These are phyloP conservation scores for Ips nitidus DNA, from an alignment of 1,140 invertebrate genomes.

Conservation along the genomic window DNA sequence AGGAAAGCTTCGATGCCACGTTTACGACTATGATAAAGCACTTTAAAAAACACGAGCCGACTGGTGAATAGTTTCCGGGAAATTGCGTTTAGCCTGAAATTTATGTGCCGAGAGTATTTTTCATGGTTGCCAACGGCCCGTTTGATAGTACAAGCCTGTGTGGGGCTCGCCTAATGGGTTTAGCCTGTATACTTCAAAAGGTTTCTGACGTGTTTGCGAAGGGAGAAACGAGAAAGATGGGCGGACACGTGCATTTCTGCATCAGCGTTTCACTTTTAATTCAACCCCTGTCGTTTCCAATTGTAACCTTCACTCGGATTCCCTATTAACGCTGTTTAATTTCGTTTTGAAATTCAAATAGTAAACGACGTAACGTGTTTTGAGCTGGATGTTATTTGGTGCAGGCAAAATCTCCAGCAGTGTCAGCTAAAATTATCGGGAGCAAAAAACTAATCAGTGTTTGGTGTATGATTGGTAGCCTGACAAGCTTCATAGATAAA, in stretches of 20 bases:
- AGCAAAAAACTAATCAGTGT: background rate
- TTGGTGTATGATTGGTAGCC: background rate
- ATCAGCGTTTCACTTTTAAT: too few species aligned
- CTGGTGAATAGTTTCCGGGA: slow-evolving; percentile 41
- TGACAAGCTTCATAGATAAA: background rate
- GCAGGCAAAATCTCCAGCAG: background rate
- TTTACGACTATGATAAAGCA: slow-evolving; percentile 14
- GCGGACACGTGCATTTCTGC: slow-evolving; percentile 15
- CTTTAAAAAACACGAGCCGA: slow-evolving; percentile 20
- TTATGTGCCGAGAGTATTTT: slow-evolving; percentile 45
- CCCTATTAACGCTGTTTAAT: background rate
- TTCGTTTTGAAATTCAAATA: background rate
- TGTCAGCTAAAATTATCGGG: background rate
- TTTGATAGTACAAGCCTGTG: slow-evolving; percentile 43
- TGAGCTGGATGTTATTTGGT: background rate
- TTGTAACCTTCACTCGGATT: too few species aligned
- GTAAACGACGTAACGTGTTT: background rate
- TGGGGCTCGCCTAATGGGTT: slow-evolving; percentile 44
- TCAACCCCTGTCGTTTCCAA: too few species aligned
- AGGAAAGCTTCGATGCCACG: background rate
- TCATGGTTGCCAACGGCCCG: slow-evolving; percentile 43
- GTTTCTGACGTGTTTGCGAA: slow-evolving; percentile 43
- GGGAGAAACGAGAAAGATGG: slow-evolving; percentile 23
- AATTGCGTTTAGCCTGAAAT: slow-evolving; percentile 44
- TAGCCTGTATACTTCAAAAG: slow-evolving; percentile 46